phyloP scores from a whole-genome alignment of 2,888 invertebrate genomes.

The Drosophila lacicola region DNA sequence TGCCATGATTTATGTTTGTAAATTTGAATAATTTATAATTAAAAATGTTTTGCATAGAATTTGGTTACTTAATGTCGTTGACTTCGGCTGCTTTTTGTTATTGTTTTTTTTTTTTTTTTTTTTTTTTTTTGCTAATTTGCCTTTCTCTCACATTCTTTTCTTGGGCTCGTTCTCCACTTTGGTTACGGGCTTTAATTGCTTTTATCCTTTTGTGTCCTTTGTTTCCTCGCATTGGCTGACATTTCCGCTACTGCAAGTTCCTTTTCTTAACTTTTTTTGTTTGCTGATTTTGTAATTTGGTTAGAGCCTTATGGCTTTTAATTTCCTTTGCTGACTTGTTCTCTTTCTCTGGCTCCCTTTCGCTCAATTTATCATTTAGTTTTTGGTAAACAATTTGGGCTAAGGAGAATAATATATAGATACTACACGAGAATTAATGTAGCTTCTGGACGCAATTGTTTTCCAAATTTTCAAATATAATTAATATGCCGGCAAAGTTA shows the following conservation, averaged over 20 bases:
- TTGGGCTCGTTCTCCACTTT: constrained; percentile 41
- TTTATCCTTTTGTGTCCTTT: constrained; percentile 66
- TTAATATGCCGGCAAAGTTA: too few relatives aligned
- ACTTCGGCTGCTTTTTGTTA: constrained; percentile 51
- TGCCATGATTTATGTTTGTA: constrained; percentile 79
- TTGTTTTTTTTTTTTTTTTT: constrained; percentile 10
- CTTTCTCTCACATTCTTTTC: constrained; percentile 39
- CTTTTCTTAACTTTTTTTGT: constrained; percentile 29
- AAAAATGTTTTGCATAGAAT: constrained; percentile 77
- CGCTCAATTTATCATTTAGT: constrained; percentile 73
- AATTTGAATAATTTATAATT: constrained; percentile 83
- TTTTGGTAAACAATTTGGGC: constrained; percentile 27
- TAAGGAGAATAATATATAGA: constrained; percentile 18
- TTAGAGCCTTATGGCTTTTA: constrained; percentile 77
- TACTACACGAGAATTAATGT: constrained; percentile 29
- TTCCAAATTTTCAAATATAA: not conserved
- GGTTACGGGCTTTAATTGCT: constrained; percentile 69
- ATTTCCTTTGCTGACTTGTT: constrained; percentile 66
- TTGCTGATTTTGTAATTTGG: constrained; percentile 67
- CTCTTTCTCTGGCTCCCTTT: constrained; percentile 21
- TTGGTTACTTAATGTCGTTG: constrained; percentile 80
- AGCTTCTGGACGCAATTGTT: constrained; percentile 18
- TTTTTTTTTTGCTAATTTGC: constrained; percentile 22
- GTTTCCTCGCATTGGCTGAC: constrained; percentile 54
- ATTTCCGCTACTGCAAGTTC: constrained; percentile 61